These are phyloP conservation scores for Diadophis punctatus DNA, from an alignment of 2,113 vertebrate species.

Conservation along the genomic window DNA sequence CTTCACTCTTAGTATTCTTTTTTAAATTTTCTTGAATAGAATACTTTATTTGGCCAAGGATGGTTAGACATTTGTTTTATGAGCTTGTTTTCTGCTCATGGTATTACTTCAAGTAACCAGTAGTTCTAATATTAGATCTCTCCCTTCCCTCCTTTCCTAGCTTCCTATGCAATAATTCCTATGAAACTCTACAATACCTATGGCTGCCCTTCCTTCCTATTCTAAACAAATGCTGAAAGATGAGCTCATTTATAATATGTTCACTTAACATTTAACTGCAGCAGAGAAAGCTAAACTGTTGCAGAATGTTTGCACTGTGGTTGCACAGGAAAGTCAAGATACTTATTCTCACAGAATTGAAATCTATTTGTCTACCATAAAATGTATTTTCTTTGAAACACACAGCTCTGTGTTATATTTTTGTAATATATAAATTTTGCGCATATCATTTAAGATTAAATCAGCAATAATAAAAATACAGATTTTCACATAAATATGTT, in stretches of 20 bases:
- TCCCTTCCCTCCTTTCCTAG: background rate
- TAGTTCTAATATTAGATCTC: background rate
- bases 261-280: background rate
- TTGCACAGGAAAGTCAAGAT: background rate
- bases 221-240: background rate
- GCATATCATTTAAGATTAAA: background rate
- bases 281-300: background rate
- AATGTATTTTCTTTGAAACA: background rate
- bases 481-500: background rate
- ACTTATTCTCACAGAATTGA: background rate
- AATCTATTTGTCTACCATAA: background rate
- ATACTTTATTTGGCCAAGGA: background rate
- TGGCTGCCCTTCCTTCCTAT: background rate
- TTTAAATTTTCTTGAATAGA: background rate
- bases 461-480: background rate
- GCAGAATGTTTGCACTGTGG: background rate
- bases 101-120: background rate
- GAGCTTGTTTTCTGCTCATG: background rate
- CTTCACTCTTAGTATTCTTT: background rate
- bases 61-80: background rate
- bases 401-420: background rate
- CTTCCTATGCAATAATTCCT: background rate
- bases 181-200: background rate
- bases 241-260: background rate
- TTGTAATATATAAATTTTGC: background rate